These are phyloP conservation scores for Ranitomeya variabilis DNA, from an alignment of 2,113 vertebrate genomes.

Conservation along the genomic window DNA sequence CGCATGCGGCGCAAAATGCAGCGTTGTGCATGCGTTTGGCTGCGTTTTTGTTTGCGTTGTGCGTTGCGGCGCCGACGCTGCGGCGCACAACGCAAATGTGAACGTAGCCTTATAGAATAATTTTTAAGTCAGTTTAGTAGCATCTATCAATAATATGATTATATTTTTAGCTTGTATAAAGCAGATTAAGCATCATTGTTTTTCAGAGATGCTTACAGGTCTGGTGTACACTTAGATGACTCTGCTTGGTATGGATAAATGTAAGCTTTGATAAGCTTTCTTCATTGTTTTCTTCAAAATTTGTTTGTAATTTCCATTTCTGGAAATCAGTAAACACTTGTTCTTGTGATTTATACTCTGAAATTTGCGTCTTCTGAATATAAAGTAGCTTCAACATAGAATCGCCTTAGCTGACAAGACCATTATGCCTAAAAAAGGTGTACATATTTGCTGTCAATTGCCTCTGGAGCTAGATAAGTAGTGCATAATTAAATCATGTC, in stretches of 20 bases:
- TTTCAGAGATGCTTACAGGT: neutral
- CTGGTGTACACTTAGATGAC: neutral
- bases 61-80: too few species aligned
- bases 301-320: neutral
- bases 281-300: slow-evolving; percentile 12
- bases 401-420: neutral
- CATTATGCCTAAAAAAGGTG: neutral
- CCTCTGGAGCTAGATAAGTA: neutral
- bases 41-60: too few species aligned
- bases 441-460: neutral
- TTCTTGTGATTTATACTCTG: neutral
- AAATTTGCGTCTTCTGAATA: neutral
- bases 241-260: neutral
- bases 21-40: too few species aligned
- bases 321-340: neutral
- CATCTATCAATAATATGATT: neutral
- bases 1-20: too few species aligned
- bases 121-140: neutral
- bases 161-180: neutral
- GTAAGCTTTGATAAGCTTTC: neutral
- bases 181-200: neutral
- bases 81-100: too few species aligned
- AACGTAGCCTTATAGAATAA: too few species aligned
- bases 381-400: slow-evolving; percentile 8
- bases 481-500: neutral